Conservation (phyloP, 2,113 vertebrate species). For the Ciconia stormi region DNA sequence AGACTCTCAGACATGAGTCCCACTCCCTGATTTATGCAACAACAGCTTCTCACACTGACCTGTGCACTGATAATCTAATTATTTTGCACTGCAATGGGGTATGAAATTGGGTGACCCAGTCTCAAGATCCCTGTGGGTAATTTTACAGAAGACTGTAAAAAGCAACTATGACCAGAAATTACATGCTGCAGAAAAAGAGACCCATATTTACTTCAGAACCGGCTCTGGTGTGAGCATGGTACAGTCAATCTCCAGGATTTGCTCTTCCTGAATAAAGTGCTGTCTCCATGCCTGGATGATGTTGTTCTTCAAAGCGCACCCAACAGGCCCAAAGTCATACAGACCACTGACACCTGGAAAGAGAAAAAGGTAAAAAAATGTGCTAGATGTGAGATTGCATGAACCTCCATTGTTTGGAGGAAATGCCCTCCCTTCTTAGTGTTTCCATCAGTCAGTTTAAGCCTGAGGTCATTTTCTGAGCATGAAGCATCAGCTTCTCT, state of each 20-base stretch:
- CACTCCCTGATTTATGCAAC: background rate
- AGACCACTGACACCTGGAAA: constrained; percentile 92
- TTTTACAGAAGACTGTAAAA: background rate
- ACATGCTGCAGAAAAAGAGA: background rate
- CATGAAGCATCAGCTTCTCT: background rate
- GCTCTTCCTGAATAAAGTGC: constrained; percentile 98
- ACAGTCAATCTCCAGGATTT: constrained; percentile 97
- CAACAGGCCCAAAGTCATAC: constrained; percentile 96
- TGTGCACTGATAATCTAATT: background rate
- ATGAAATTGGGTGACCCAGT: constrained; percentile 47
- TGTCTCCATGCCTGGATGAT: constrained; percentile 95
- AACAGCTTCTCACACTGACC: background rate
- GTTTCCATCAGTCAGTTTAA: background rate
- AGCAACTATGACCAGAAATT: constrained; percentile 48
- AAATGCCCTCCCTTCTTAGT: background rate
- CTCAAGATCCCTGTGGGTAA: constrained; percentile 63
- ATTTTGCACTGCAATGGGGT: background rate
- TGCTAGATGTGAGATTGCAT: background rate
- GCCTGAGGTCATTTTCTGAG: background rate
- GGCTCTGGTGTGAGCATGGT: constrained; percentile 96
- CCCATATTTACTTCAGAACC: constrained; percentile 87
- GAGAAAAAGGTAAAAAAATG: background rate
- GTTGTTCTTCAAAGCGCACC: constrained; percentile 98
- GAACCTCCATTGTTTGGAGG: background rate
- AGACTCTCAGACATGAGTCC: background rate